phyloP scores from a whole-genome alignment of 2,797 vertebrate genomes.

The Tragelaphus oryx region DNA sequence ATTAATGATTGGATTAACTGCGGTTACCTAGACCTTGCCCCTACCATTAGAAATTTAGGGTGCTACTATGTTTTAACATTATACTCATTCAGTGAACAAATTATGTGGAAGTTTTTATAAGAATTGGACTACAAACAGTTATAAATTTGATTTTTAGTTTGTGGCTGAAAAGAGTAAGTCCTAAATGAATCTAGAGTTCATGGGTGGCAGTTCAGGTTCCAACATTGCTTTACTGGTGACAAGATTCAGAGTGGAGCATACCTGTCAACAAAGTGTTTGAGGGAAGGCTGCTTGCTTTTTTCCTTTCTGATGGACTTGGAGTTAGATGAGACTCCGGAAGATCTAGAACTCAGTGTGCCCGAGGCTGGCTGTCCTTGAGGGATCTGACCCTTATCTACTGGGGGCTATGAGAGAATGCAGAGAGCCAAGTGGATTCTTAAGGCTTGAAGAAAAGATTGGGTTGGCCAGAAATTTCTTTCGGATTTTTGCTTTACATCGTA shows the following conservation, averaged over 20 bases:
- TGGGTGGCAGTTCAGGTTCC: not conserved
- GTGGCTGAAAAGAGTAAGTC: not conserved
- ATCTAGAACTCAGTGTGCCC: not conserved
- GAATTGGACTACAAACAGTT: not conserved
- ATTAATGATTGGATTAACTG: not conserved
- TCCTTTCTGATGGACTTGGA: not conserved
- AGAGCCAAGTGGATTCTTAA: not conserved
- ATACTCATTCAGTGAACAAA: not conserved
- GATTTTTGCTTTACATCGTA: not conserved
- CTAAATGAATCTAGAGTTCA: not conserved
- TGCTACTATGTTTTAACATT: not conserved
- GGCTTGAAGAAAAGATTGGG: not conserved
- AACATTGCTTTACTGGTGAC: not conserved
- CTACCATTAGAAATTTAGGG: not conserved
- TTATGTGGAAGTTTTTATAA: not conserved
- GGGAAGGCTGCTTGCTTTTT: not conserved
- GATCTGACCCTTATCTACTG: not conserved
- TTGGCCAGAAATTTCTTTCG: not conserved
- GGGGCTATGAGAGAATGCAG: not conserved
- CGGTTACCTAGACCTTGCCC: not conserved
- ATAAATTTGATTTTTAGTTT: not conserved
- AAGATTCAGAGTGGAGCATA: not conserved
- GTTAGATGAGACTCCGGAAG: not conserved
- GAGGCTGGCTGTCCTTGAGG: not conserved
- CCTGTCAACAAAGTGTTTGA: not conserved